phyloP scores from a whole-genome alignment of 2,113 vertebrate genomes.

The Ophthalmolycus amberensis region DNA sequence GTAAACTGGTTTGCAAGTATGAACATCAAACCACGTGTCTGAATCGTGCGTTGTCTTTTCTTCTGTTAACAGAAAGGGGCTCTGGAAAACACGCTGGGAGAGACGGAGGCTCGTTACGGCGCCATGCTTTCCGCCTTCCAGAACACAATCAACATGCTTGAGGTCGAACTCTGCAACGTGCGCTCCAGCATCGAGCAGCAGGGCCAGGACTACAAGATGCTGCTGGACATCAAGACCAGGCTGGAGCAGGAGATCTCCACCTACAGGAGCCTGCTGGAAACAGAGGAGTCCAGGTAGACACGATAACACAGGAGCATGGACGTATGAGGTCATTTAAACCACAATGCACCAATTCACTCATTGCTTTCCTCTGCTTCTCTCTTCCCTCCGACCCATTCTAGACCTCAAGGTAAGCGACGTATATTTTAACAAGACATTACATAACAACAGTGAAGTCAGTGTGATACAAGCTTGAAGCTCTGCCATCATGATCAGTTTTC shows the following conservation, averaged over 20 bases:
- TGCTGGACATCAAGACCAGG: constrained; percentile 85
- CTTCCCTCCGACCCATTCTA: constrained; percentile 28
- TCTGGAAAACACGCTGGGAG: constrained; percentile 82
- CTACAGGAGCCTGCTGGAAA: constrained; percentile 85
- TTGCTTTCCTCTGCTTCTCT: constrained; percentile 8
- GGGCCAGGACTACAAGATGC: constrained; percentile 80
- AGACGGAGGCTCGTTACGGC: constrained; percentile 83
- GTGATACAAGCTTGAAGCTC: constrained; percentile 3
- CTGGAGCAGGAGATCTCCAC: constrained; percentile 86
- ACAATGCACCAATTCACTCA: constrained; percentile 10
- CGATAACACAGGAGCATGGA: neutral
- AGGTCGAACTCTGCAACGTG: constrained; percentile 77
- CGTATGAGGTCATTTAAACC: neutral
- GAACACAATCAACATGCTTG: constrained; percentile 82
- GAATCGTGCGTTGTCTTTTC: neutral
- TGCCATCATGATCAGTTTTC: constrained; percentile 2
- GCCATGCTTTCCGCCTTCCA: constrained; percentile 80
- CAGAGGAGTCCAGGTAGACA: constrained; percentile 81
- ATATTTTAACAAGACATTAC: neutral
- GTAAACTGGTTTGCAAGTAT: neutral
- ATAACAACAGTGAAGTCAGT: constrained; percentile 1
- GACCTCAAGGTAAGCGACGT: constrained; percentile 65
- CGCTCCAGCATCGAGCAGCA: constrained; percentile 82
- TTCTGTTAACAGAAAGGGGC: constrained; percentile 79
- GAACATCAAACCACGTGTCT: neutral